Base-by-base conservation (phyloP, 2,888 invertebrate genomes). In the Linhomoeus sp. region DNA sequence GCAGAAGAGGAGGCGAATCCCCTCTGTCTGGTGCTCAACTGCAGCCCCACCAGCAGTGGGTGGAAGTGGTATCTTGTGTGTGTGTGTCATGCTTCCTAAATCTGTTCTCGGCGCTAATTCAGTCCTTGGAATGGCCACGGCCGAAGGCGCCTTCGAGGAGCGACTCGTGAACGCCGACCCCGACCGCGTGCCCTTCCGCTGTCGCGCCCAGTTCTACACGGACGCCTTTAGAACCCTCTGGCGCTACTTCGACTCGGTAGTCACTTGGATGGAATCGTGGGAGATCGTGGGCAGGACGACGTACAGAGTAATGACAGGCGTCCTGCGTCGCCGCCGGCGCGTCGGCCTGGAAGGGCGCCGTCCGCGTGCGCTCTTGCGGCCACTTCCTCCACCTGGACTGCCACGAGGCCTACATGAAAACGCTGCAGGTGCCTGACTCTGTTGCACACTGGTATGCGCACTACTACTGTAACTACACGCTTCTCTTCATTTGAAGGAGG, bases 301-400 rank as follows among this genome's bases (percentile, higher is more conserved):
- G n/a, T n/a, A n/a, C n/a, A n/a, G n/a, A n/a, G n/a, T n/a, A n/a
- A n/a, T n/a, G n/a, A n/a, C 3, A 20, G 37, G n/a, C 17, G 5
- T 20, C 17, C 20, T 17, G 37, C 43, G 3, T 29, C 3, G 7
- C 5, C 17, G 22, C 15, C 5, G 22, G 3, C 41, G 22, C 17
- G 24, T 41, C 41, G 17, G 7, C 15, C 25, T 41, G 23, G 23
- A 20, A 41, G 37, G 83, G 84, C 52, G 90, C 90, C 46, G 83
- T 90, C 45, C 81, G 84, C 67, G 82, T 86, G 45, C 82, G 83
- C 68, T 84, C 90, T 1, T 94, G 94, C 71, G 92, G 94, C 0
- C 97, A 97, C 70, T 85, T 87, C 69, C 75, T 94, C 49, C 94
- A 97, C 71, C 74, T 90, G 59, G 81, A 83, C 64, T 97, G 97